Percentiles rank a stretch among this genome's conserved stretches.
Conservation (phyloP, 2,113 vertebrate genomes). For the Tylochromis polylepis region DNA sequence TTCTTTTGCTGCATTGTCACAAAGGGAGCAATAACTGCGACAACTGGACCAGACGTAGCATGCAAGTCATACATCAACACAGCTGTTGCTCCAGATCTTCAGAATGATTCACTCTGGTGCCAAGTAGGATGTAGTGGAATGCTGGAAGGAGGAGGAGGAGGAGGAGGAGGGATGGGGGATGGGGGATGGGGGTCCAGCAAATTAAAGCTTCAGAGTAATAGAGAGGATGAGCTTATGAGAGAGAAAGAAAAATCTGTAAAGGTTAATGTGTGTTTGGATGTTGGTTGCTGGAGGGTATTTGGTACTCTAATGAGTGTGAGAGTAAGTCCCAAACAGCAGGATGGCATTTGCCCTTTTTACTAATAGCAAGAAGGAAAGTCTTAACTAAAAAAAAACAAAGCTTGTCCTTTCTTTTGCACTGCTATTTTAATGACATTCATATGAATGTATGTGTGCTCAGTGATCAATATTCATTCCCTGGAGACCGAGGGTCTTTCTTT, state of each 20-base stretch:
- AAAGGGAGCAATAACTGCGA: constrained; percentile 14
- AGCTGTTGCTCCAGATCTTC: constrained; percentile 13
- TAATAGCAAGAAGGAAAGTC: not conserved
- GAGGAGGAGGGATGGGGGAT: no score
- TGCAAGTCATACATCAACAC: constrained; percentile 29
- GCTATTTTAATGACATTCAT: not conserved
- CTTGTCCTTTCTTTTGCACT: not conserved
- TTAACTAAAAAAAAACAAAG: not conserved
- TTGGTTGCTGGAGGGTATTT: constrained; percentile 34
- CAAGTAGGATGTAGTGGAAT: not conserved
- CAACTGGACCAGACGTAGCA: not conserved
- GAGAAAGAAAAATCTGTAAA: constrained; percentile 20
- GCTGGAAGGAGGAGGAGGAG: not conserved
- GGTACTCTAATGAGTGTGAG: constrained; percentile 47
- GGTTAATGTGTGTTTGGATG: constrained; percentile 67
- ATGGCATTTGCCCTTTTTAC: constrained; percentile 43
- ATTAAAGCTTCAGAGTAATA: constrained; percentile 2
- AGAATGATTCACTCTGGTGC: constrained; percentile 12
- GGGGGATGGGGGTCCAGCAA: not conserved
- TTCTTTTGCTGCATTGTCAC: not conserved
- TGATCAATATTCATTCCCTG: not conserved
- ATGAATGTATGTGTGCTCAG: not conserved
- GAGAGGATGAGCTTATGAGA: not conserved
- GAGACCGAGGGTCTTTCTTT: not conserved
- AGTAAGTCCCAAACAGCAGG: constrained; percentile 37